phyloP scores from a whole-genome alignment of 2,113 vertebrate species.

The Aspiorhynchus laticeps region DNA sequence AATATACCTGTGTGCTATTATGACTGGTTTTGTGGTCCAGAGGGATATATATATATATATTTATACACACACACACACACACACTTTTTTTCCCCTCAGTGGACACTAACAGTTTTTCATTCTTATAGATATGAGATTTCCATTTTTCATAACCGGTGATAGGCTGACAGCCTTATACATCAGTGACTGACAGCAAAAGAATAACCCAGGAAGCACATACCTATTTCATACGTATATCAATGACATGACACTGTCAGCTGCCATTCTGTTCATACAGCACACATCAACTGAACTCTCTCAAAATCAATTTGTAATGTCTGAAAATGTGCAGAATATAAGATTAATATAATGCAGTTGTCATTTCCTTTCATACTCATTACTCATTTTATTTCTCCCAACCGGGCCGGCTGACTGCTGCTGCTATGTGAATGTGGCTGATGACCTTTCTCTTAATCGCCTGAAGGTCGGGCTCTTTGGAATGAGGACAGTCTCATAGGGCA shows the following conservation, averaged over 20 bases:
- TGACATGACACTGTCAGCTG: not conserved
- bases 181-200: conserved; percentile 1
- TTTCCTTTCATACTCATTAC: not conserved
- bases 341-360: not conserved
- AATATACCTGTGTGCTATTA: too few relatives aligned
- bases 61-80: too few relatives aligned
- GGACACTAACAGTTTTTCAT: not conserved
- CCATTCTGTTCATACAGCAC: not conserved
- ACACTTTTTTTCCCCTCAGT: too few relatives aligned
- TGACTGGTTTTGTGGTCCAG: too few relatives aligned
- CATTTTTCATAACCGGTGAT: not conserved
- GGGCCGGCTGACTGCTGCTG: not conserved
- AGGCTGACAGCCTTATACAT: not conserved
- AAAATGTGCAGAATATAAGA: not conserved
- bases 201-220: not conserved
- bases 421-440: not conserved
- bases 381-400: not conserved
- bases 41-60: too few relatives aligned
- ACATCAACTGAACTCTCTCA: not conserved
- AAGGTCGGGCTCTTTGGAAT: conserved; percentile 32
- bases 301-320: not conserved
- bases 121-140: not conserved
- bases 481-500: conserved; percentile 35
- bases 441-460: not conserved
- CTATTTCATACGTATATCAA: not conserved